Percentiles rank a stretch among this genome's conserved stretches.
Conservation (phyloP, 2,888 invertebrate species). For the Amiota minor region DNA sequence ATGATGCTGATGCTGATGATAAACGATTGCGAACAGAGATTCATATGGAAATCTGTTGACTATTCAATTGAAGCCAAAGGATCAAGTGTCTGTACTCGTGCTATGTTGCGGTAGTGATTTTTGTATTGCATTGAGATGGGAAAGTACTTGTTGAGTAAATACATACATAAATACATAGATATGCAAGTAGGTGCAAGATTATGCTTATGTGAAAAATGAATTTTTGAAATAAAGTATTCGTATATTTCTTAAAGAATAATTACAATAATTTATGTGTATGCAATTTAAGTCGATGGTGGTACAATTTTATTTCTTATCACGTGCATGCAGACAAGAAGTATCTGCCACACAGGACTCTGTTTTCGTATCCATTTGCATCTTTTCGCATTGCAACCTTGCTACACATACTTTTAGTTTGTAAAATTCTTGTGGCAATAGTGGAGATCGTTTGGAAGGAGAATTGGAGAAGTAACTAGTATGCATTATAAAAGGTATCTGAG, state of each 20-base stretch:
- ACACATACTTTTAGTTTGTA: no score
- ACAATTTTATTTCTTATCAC: conserved; percentile 27
- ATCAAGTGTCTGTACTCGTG: conserved; percentile 13
- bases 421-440: no score
- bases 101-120: not conserved
- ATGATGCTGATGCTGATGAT: not conserved
- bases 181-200: not conserved
- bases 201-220: not conserved
- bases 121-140: not conserved
- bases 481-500: no score
- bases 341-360: not conserved
- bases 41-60: conserved; percentile 25
- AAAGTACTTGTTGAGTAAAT: not conserved
- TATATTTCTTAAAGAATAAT: conserved; percentile 13
- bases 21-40: conserved; percentile 5
- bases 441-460: no score
- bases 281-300: not conserved
- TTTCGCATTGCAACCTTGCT: not conserved
- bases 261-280: conserved; percentile 17
- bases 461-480: no score
- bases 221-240: not conserved
- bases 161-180: not conserved
- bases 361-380: conserved; percentile 1
- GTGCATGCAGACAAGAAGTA: not conserved
- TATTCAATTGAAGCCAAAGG: conserved; percentile 21